These are phyloP conservation scores for Lymantria monacha DNA, from an alignment of 2,888 invertebrate species.

Conservation along the genomic window DNA sequence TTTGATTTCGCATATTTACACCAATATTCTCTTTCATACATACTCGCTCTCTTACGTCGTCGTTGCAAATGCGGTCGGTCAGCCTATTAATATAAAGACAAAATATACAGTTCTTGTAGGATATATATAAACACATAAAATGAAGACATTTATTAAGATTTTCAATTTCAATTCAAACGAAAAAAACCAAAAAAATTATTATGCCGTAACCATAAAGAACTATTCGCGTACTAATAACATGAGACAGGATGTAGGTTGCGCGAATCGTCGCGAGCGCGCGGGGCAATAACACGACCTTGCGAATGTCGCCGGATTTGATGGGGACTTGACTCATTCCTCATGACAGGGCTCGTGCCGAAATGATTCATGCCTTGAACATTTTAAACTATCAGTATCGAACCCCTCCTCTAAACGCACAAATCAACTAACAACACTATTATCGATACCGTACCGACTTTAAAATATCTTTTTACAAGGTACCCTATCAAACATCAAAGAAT, in stretches of 20 bases:
- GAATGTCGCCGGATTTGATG: constrained; percentile 57
- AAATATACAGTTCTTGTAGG: too few relatives aligned
- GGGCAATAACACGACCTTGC: constrained; percentile 66
- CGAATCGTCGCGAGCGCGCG: constrained; percentile 19
- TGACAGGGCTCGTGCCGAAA: constrained; percentile 10
- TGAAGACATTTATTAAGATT: too few relatives aligned
- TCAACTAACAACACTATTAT: constrained; percentile 26
- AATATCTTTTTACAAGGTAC: constrained; percentile 43
- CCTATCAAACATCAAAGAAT: constrained; percentile 60
- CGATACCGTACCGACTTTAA: constrained; percentile 26
- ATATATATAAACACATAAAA: too few relatives aligned
- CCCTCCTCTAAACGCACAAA: constrained; percentile 17
- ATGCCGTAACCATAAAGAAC: constrained; percentile 4
- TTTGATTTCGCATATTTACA: too few relatives aligned
- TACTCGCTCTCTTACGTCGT: too few relatives aligned
- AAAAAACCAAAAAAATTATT: too few relatives aligned
- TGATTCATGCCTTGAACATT: constrained; percentile 47
- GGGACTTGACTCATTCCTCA: constrained; percentile 46
- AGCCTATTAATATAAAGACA: too few relatives aligned
- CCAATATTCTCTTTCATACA: too few relatives aligned
- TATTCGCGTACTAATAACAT: constrained; percentile 24
- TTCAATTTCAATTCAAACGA: too few relatives aligned
- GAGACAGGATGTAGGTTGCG: constrained; percentile 44
- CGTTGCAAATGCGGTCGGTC: too few relatives aligned
- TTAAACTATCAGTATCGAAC: constrained; percentile 7